phyloP scores from a whole-genome alignment of 2,797 vertebrate genomes.

The Syncerus caffer region DNA sequence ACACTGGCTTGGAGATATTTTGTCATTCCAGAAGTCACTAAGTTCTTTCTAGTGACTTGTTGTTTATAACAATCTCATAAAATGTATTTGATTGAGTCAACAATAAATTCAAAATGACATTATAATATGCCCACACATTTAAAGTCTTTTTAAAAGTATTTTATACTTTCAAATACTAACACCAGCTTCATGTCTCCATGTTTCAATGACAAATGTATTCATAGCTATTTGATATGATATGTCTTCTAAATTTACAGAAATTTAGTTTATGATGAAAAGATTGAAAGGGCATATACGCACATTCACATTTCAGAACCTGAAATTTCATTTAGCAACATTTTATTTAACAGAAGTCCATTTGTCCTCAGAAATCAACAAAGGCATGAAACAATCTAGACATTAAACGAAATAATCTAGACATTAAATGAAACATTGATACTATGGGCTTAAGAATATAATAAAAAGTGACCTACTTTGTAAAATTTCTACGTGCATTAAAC shows the following conservation, averaged over 20 bases:
- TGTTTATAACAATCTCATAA: not conserved
- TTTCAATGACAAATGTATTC: not conserved
- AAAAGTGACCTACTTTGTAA: constrained; percentile 50
- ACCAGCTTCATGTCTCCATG: not conserved
- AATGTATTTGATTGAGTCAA: not conserved
- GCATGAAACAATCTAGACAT: constrained; percentile 43
- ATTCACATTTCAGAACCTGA: constrained; percentile 73
- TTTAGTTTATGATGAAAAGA: constrained; percentile 23
- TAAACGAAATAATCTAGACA: constrained; percentile 51
- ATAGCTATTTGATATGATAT: not conserved
- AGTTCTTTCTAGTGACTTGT: not conserved
- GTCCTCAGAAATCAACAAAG: constrained; percentile 69
- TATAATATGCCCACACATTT: not conserved
- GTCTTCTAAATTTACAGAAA: not conserved
- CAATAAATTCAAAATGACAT: not conserved
- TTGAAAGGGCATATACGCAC: constrained; percentile 50
- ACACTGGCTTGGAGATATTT: not conserved
- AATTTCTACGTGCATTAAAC: constrained; percentile 59
- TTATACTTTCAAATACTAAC: not conserved
- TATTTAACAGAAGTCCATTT: constrained; percentile 76
- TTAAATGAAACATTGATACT: constrained; percentile 61
- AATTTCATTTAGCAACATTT: constrained; percentile 77
- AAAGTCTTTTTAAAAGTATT: not conserved
- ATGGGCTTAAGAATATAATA: constrained; percentile 70
- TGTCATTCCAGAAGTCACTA: not conserved